phyloP scores from a whole-genome alignment of 2,797 vertebrate genomes.

The Orestias chungarensis region DNA sequence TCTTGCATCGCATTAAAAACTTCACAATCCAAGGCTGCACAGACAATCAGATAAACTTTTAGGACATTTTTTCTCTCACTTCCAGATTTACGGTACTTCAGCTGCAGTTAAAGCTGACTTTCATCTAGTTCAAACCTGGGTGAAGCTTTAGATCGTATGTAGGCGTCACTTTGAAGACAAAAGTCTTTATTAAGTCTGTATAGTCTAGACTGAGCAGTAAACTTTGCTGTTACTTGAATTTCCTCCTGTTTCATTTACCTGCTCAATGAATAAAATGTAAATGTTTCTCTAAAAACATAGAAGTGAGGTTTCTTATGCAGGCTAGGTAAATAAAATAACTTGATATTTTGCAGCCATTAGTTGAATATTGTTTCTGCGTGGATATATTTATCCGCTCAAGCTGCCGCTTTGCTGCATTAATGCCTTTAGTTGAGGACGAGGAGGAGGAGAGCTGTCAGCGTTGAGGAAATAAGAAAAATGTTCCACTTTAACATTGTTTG shows the following conservation, averaged over 20 bases:
- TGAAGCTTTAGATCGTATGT: conserved; percentile 6
- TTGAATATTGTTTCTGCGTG: background rate
- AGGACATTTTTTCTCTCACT: background rate
- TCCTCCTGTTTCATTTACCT: background rate
- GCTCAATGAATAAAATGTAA: background rate
- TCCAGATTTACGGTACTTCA: background rate
- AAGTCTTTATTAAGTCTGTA: background rate
- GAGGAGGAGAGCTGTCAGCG: background rate
- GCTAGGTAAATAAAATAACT: background rate
- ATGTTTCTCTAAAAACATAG: background rate
- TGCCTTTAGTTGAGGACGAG: background rate
- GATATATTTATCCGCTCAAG: background rate
- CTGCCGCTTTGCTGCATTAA: background rate
- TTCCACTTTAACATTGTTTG: background rate
- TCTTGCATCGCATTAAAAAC: background rate
- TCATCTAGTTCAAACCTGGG: conserved; percentile 1
- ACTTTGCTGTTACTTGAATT: background rate
- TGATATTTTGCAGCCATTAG: background rate
- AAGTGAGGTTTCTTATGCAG: too few relatives aligned
- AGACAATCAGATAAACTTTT: conserved; percentile 1
- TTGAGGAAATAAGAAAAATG: background rate
- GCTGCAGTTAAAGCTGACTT: background rate
- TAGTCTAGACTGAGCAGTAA: background rate
- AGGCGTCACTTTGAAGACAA: conserved; percentile 8
- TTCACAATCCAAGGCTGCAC: conserved; percentile 1